Evolutionary conservation across 92 coral and sea anemone species (phyloP).

Genomic region (Actinernus sp.): DNA sequence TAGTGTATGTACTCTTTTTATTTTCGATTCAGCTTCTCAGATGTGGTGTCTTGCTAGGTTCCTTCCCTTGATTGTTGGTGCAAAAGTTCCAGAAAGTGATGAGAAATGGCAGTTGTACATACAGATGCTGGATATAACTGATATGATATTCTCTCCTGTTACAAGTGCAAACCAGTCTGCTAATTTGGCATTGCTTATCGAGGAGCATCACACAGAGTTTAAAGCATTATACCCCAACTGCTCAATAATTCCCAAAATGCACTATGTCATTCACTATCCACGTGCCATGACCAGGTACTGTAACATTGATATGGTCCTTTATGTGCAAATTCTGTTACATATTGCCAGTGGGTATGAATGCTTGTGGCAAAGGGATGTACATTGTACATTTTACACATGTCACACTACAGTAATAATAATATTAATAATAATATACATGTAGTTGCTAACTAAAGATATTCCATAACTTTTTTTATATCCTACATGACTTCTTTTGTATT

Average conservation of each 20-base stretch:
- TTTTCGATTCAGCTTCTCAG: slow-evolving; percentile 50
- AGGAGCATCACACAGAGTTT: slow-evolving; percentile 58
- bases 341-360: too few species aligned
- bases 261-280: slow-evolving; percentile 61
- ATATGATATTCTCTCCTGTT: slow-evolving; percentile 22
- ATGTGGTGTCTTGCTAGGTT: slow-evolving; percentile 50
- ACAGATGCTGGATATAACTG: slow-evolving; percentile 28
- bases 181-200: slow-evolving; percentile 29
- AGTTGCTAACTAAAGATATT: too few species aligned
- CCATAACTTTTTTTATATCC: too few species aligned
- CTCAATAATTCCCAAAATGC: slow-evolving; percentile 68
- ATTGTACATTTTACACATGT: too few species aligned
- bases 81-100: slow-evolving; percentile 37
- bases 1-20: too few species aligned
- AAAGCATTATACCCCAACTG: slow-evolving; percentile 45
- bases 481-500: too few species aligned
- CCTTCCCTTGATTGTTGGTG: slow-evolving; percentile 34
- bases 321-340: too few species aligned
- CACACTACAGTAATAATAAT: too few species aligned
- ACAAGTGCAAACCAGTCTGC: slow-evolving; percentile 29
- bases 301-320: too few species aligned
- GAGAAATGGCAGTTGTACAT: slow-evolving; percentile 48
- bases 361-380: too few species aligned
- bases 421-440: too few species aligned
- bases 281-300: slow-evolving; percentile 48